Conservation (phyloP, 37 sponge, comb jelly and placozoan genomes). For the Corticium candelabrum region DNA sequence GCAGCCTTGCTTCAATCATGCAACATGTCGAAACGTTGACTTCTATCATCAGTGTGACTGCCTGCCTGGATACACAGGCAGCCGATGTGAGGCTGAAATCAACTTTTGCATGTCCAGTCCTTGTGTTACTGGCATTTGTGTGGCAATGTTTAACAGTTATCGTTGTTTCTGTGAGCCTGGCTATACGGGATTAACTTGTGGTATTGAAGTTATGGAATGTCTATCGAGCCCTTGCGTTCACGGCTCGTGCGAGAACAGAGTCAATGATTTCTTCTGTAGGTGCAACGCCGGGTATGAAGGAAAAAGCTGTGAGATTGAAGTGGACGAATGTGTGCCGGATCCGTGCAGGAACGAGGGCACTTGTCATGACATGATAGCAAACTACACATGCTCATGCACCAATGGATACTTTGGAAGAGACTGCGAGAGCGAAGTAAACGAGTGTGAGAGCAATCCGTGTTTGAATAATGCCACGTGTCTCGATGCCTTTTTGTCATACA, state of each 20-base stretch:
- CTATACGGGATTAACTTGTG: too few relatives aligned
- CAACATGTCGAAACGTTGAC: background rate
- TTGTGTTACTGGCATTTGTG: too few relatives aligned
- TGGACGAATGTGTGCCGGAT: background rate
- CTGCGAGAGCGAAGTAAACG: background rate
- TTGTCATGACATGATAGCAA: background rate
- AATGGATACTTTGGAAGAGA: background rate
- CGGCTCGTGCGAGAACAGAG: too few relatives aligned
- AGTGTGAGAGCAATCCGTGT: constrained; percentile 14
- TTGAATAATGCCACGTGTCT: constrained; percentile 15
- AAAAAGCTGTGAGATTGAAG: background rate
- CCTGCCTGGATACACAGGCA: background rate
- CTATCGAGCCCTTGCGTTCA: background rate
- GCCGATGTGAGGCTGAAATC: background rate
- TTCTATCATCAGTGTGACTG: background rate
- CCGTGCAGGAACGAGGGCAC: constrained; percentile 1
- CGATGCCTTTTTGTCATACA: background rate
- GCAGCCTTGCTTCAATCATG: constrained; percentile 5
- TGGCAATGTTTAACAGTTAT: too few relatives aligned
- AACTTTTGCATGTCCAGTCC: background rate
- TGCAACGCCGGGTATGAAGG: background rate
- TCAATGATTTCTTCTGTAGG: background rate
- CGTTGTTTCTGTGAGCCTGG: too few relatives aligned
- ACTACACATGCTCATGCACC: background rate
- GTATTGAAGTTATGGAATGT: too few relatives aligned